Evolutionary conservation across 1,140 invertebrate genomes (phyloP).

Genomic region (Caenorhabditis tropicalis): DNA sequence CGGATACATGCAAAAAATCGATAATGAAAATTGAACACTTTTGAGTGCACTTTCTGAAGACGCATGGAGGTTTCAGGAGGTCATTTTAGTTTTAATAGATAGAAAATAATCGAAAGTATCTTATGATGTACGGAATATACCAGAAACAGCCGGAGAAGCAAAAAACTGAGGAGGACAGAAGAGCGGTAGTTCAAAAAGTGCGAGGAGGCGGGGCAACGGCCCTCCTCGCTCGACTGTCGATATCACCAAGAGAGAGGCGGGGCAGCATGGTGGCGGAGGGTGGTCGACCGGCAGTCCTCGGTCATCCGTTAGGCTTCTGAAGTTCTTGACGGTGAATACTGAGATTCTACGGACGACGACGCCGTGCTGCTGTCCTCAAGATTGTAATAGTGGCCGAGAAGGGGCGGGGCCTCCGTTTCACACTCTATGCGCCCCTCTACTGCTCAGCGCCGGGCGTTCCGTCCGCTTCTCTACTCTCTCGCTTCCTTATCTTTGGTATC

Average conservation of each 20-base stretch:
- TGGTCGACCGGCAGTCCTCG: not conserved
- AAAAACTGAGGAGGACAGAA: constrained; percentile 36
- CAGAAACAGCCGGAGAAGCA: not conserved
- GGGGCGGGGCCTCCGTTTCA: constrained; percentile 39
- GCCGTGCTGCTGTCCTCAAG: constrained; percentile 29
- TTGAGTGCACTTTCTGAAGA: not conserved
- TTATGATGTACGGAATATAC: not conserved
- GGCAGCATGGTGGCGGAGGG: constrained; percentile 28
- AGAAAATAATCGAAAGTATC: constrained; percentile 1
- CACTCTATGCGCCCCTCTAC: constrained; percentile 32
- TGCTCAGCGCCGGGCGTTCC: constrained; percentile 40
- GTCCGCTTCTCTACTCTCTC: constrained; percentile 29
- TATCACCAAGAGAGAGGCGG: constrained; percentile 31
- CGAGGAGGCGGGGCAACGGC: not conserved
- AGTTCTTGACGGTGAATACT: not conserved
- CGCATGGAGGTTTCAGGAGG: not conserved
- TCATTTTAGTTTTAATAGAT: not conserved
- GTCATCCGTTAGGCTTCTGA: constrained; percentile 1
- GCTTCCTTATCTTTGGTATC: constrained; percentile 34
- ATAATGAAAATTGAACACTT: not conserved
- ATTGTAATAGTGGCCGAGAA: constrained; percentile 43
- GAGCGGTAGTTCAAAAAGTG: constrained; percentile 40
- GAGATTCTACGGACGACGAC: constrained; percentile 35
- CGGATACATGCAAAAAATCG: not conserved
- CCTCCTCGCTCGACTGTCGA: constrained; percentile 15